phyloP scores from a whole-genome alignment of 2,797 vertebrate genomes.

The Meriones psammophilus region DNA sequence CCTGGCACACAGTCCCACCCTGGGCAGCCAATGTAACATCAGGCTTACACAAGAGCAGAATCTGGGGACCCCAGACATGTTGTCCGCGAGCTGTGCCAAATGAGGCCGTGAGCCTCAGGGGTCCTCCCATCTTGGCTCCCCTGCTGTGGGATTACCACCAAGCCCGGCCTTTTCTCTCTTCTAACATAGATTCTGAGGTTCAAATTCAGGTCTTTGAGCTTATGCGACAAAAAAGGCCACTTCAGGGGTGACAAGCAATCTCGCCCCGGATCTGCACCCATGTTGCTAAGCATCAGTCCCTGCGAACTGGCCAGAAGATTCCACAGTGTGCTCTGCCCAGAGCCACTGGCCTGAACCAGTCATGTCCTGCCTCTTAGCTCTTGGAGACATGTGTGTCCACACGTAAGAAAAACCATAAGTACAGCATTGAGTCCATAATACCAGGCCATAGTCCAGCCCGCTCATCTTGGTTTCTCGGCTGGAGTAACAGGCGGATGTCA shows the following conservation, averaged over 20 bases:
- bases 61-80: accelerated
- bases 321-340: accelerated
- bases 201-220: not conserved
- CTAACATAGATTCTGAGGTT: not conserved
- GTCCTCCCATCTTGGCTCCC: not conserved
- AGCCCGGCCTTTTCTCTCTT: not conserved
- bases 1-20: not conserved
- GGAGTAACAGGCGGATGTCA: constrained; percentile 83
- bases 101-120: not conserved
- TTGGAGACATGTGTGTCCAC: accelerated
- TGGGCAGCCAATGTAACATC: too few relatives aligned
- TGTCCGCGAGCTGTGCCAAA: not conserved
- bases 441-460: constrained; percentile 78
- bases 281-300: not conserved
- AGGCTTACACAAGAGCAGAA: not conserved
- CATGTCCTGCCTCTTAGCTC: not conserved
- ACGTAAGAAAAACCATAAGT: not conserved
- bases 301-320: not conserved
- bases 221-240: not conserved
- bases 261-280: not conserved
- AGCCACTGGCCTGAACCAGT: not conserved
- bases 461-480: constrained; percentile 86
- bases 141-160: too few relatives aligned
- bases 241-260: not conserved
- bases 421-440: constrained; percentile 78